Percentiles rank a stretch among this genome's conserved stretches.
Conservation (phyloP, 64 coral and sea anemone species). For the Montipora sp. region DNA sequence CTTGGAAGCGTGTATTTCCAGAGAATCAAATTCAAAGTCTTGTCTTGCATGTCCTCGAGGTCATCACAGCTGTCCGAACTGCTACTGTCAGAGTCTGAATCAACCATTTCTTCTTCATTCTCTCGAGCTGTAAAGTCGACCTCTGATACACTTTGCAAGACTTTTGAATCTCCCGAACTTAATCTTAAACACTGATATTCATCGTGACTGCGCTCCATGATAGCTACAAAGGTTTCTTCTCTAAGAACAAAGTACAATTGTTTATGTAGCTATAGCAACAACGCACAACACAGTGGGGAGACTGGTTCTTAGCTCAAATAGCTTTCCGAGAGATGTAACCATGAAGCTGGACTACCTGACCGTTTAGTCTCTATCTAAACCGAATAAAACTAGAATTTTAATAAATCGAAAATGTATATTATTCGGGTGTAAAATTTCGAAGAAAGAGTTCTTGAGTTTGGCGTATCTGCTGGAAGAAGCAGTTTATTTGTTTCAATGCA, state of each 20-base stretch:
- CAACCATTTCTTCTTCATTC: background rate
- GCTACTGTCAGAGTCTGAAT: background rate
- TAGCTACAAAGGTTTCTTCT: too few relatives aligned
- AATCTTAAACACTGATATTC: conserved; percentile 4
- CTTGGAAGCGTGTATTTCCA: background rate
- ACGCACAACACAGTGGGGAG: too few relatives aligned
- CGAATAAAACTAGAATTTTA: too few relatives aligned
- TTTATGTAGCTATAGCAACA: too few relatives aligned
- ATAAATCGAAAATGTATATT: too few relatives aligned
- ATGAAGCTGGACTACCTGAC: too few relatives aligned
- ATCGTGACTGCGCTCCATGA: background rate
- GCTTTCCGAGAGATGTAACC: too few relatives aligned
- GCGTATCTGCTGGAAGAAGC: background rate
- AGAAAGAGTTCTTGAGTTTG: background rate
- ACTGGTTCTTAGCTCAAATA: too few relatives aligned
- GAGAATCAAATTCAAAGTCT: background rate
- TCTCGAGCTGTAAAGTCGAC: background rate
- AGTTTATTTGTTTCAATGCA: background rate
- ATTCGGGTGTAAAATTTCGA: background rate
- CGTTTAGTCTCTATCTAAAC: too few relatives aligned
- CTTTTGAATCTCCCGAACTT: background rate
- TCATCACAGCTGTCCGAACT: background rate
- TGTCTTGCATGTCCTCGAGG: background rate
- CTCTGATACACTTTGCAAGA: background rate
- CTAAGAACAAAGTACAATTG: too few relatives aligned